A percentile compares a stretch with the other conserved stretches of the same genome.
These are phyloP conservation scores for Pangasius sanitwongsei DNA, from an alignment of 2,797 vertebrate genomes.

Conservation along the genomic window DNA sequence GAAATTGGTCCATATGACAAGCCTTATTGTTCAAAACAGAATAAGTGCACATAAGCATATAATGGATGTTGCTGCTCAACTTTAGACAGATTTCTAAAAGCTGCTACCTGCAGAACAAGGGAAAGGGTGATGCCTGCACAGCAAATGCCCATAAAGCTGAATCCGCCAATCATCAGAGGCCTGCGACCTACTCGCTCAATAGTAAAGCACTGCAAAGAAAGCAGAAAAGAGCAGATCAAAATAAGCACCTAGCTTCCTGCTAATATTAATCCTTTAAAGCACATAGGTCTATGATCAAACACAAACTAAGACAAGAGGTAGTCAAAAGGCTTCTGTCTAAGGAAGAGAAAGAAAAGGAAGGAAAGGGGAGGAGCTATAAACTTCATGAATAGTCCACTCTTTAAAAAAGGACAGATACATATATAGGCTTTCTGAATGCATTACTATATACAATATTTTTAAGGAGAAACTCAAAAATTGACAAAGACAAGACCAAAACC, in stretches of 20 bases:
- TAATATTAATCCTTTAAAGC: not conserved
- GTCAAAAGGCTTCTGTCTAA: slow-evolving; percentile 1
- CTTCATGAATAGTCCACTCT: not conserved
- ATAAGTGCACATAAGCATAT: not conserved
- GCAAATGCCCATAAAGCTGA: slow-evolving; percentile 87
- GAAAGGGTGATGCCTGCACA: slow-evolving; percentile 84
- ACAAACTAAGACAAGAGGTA: not conserved
- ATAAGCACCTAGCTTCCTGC: not conserved
- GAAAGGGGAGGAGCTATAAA: not conserved
- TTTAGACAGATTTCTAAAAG: not conserved
- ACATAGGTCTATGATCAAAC: not conserved
- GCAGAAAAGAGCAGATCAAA: not conserved
- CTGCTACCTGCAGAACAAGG: slow-evolving; percentile 81
- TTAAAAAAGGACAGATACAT: not conserved
- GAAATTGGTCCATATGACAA: not conserved
- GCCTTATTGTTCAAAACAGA: not conserved
- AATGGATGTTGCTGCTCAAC: not conserved
- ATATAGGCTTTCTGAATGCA: not conserved
- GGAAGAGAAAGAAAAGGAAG: not conserved
- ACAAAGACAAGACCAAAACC: not conserved
- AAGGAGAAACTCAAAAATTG: not conserved
- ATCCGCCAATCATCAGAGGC: slow-evolving; percentile 84
- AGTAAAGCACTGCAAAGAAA: slow-evolving; percentile 79
- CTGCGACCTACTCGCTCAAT: slow-evolving; percentile 86
- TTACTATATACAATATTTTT: not conserved